Evolutionary conservation across 53 echinoderm and acorn worm genomes (phyloP).

Genomic region (Holothuria scabra): DNA sequence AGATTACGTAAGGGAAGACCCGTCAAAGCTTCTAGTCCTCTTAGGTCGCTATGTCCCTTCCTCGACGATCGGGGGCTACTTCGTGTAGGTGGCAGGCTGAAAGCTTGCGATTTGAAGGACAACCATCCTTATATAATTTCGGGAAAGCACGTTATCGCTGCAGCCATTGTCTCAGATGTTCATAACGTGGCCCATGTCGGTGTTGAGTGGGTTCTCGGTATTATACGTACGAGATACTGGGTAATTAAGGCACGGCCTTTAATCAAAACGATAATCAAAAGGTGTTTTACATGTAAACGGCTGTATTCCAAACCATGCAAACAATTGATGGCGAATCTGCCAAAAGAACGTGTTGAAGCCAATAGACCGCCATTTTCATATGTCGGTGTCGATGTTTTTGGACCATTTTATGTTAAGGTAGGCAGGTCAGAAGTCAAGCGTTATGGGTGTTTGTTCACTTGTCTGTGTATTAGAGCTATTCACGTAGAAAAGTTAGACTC

Average conservation of each 20-base stretch:
- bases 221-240: not conserved
- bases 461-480: conserved; percentile 41
- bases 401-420: conserved; percentile 46
- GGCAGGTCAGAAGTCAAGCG: conserved; percentile 51
- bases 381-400: too few species aligned
- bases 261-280: conserved; percentile 25
- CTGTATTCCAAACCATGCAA: not conserved
- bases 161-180: not conserved
- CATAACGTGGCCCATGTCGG: conserved; percentile 10
- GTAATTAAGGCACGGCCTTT: not conserved
- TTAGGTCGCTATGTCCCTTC: not conserved
- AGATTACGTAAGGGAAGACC: not conserved
- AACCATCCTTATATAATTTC: conserved; percentile 6
- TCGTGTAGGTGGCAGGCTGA: conserved; percentile 4
- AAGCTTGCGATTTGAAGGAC: not conserved
- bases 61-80: not conserved
- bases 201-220: conserved; percentile 1
- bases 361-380: conserved; percentile 48
- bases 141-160: not conserved
- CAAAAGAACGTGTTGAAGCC: too few species aligned
- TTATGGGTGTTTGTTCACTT: conserved; percentile 60
- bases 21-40: not conserved
- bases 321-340: conserved; percentile 60
- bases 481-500: conserved; percentile 58
- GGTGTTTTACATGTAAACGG: conserved; percentile 50